phyloP scores from a whole-genome alignment of 1,140 invertebrate genomes.

The Telenomus remus region DNA sequence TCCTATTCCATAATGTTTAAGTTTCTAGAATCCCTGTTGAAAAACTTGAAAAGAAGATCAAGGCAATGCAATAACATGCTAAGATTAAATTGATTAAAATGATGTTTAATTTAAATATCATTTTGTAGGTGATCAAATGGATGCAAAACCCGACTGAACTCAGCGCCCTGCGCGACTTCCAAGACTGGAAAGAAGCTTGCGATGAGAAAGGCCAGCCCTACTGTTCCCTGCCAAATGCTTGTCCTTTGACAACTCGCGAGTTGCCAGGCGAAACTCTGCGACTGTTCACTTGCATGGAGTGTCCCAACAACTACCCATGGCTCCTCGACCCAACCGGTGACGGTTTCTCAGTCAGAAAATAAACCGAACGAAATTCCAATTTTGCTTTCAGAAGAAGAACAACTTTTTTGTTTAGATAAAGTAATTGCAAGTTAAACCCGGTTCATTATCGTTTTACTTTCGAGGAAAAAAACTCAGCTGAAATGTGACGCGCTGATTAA shows the following conservation, averaged over 20 bases:
- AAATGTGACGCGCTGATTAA: conserved; percentile 27
- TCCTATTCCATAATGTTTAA: too few species aligned
- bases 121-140: conserved; percentile 91
- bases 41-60: too few species aligned
- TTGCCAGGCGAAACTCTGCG: conserved; percentile 93
- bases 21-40: too few species aligned
- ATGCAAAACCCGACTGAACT: conserved; percentile 96
- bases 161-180: conserved; percentile 90
- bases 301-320: conserved; percentile 97
- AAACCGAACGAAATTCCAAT: background rate
- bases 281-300: conserved; percentile 96
- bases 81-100: conserved; percentile 2
- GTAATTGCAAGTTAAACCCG: too few species aligned
- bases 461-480: conserved; percentile 8
- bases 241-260: conserved; percentile 91
- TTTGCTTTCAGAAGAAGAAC: too few species aligned
- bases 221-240: conserved; percentile 93
- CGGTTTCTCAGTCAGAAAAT: conserved; percentile 89
- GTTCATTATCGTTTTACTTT: conserved; percentile 12
- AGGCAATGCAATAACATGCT: background rate
- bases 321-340: conserved; percentile 95
- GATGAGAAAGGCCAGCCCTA: conserved; percentile 94
- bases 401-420: background rate
- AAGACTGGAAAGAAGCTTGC: conserved; percentile 96
- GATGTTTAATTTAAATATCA: background rate